Percentiles rank a stretch among this genome's conserved stretches.
phyloP scores from a whole-genome alignment of 1,140 invertebrate genomes.

The Trinorchestia longiramus region DNA sequence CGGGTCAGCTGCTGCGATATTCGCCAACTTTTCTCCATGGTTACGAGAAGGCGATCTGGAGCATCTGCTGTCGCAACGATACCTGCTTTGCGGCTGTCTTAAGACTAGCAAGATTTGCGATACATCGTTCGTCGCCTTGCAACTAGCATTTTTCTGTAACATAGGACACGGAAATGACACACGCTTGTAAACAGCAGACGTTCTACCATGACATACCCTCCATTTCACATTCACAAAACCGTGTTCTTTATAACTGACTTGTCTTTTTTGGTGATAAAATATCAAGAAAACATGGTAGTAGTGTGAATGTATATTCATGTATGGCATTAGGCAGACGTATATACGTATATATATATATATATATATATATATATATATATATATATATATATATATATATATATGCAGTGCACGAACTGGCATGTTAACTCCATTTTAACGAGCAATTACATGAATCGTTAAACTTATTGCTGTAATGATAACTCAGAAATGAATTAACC shows the following conservation, averaged over 20 bases:
- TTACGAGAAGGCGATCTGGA: neutral
- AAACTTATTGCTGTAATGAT: constrained; percentile 6
- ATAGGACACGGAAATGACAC: neutral
- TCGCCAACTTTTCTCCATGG: neutral
- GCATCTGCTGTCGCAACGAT: neutral
- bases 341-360: too few species aligned
- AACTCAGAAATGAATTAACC: neutral
- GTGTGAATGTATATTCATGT: neutral
- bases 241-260: too few species aligned
- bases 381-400: too few species aligned
- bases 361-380: too few species aligned
- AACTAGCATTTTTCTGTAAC: neutral
- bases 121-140: neutral
- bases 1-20: constrained; percentile 11
- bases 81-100: neutral
- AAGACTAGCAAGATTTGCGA: neutral
- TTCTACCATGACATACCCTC: too few species aligned
- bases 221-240: too few species aligned
- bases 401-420: neutral
- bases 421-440: neutral
- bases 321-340: too few species aligned
- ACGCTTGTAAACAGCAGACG: too few species aligned
- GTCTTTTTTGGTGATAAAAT: neutral
- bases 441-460: constrained; percentile 1
- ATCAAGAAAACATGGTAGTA: neutral